These are phyloP conservation scores for Zonitis immaculata DNA, from an alignment of 2,888 invertebrate species.

Conservation along the genomic window DNA sequence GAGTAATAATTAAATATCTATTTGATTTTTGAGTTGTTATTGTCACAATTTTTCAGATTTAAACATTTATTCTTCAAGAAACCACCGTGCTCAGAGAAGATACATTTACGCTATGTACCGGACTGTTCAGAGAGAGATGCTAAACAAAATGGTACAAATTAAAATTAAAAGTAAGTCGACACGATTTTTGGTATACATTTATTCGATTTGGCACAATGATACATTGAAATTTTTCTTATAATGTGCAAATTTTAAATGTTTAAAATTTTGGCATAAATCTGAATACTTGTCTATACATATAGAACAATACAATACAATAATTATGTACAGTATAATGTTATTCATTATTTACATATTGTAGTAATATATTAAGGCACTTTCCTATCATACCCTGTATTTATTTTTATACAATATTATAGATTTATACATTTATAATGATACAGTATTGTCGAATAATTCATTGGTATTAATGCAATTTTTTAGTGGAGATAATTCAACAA, in stretches of 20 bases:
- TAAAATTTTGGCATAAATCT: background rate
- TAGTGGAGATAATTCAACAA: too few relatives aligned
- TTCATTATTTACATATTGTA: background rate
- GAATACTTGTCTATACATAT: too few relatives aligned
- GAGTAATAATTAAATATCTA: background rate
- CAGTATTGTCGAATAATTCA: background rate
- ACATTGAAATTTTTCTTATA: background rate
- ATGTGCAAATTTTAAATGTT: background rate
- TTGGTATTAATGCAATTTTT: too few relatives aligned
- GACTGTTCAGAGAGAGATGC: too few relatives aligned
- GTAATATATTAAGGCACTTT: background rate
- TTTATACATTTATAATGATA: background rate
- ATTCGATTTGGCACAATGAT: background rate
- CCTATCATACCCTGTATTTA: background rate
- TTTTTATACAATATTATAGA: background rate
- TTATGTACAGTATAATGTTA: background rate
- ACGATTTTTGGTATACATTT: background rate
- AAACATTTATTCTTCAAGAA: constrained; percentile 6
- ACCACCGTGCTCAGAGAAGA: too few relatives aligned
- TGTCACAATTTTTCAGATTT: background rate
- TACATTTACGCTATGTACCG: constrained; percentile 6
- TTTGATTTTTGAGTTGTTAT: too few relatives aligned
- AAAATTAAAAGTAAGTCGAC: background rate
- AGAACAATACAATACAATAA: background rate
- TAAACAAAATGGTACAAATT: too few relatives aligned